Base-by-base conservation (phyloP, 2,888 invertebrate species). In the Patella caerulea region DNA sequence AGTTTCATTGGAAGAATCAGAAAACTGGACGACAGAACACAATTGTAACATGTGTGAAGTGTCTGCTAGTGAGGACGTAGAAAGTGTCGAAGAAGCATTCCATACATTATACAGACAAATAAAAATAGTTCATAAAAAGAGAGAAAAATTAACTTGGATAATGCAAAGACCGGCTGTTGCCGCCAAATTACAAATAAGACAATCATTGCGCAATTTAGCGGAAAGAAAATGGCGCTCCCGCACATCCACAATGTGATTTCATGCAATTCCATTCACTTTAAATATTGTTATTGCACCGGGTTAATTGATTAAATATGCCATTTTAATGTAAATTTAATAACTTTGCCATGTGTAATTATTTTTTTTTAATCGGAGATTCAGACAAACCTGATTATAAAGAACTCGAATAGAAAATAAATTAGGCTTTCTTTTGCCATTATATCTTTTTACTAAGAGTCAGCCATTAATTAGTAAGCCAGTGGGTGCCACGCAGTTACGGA, bases 121-220 rank as follows among this genome's bases (percentile, higher is more conserved):
- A 2, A 81, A 85, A 74, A 74, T 82, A 9, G 79, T 85, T 11
- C 78, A 85, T 75, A 86, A 86, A 75, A 87, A 86, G 74, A 79
- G 86, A 34, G 88, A 88, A 74, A 88, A 88, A 77, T 79, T 87
- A 54, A 86, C 84, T 14, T 82, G 86, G 75, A 85, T 87, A 52
- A 84, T 88, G 83, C 86, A 87, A 52, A 85, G 87, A 72, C 87
- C 88, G 0, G 86, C 86, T 0, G 86, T 87, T n/a, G 84, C 86
- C 1, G 87, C 87, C 15, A 88, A 87, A 75, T 79, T 88, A 9
- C 87, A 87, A 76, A 86, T 88, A n/a, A 81, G 86, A 72, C 87
- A 88, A 77, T 87, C 88, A 9, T 78, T 88, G 69, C 83, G 83
- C 75, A 87, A 85, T 79, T 80, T 88, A 17, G 86, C 88, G 1